These are phyloP conservation scores for Oegoconia quadripuncta DNA, from an alignment of 2,888 invertebrate species.

Conservation along the genomic window DNA sequence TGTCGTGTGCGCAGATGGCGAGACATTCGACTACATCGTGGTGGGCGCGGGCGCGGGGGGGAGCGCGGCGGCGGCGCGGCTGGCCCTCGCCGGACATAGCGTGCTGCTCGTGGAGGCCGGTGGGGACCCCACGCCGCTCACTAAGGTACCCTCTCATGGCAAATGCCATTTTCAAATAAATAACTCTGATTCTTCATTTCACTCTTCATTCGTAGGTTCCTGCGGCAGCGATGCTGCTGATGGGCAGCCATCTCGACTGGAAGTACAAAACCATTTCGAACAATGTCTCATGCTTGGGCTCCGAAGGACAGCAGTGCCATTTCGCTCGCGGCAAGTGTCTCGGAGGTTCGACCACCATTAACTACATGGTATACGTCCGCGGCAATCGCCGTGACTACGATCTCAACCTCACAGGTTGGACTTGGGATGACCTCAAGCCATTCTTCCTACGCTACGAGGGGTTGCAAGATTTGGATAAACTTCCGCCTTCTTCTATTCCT, in stretches of 20 bases:
- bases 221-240: too few relatives aligned
- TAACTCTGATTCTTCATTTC: too few relatives aligned
- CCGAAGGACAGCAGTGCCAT: constrained; percentile 32
- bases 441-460: constrained; percentile 54
- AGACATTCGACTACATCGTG: constrained; percentile 68
- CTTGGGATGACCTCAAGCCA: constrained; percentile 44
- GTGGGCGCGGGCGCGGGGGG: constrained; percentile 68
- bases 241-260: too few relatives aligned
- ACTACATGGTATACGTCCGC: constrained; percentile 56
- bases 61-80: constrained; percentile 40
- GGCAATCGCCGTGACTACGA: constrained; percentile 46
- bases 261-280: constrained; percentile 45
- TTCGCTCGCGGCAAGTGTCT: constrained; percentile 53
- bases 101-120: constrained; percentile 56
- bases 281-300: constrained; percentile 46
- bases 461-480: constrained; percentile 28
- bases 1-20: constrained; percentile 34
- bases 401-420: constrained; percentile 43
- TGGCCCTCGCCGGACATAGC: constrained; percentile 37
- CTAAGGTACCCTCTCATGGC: too few relatives aligned
- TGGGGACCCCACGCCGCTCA: constrained; percentile 28
- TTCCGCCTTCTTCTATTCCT: not conserved
- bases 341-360: constrained; percentile 57
- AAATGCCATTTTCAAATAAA: too few relatives aligned
- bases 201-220: too few relatives aligned